phyloP scores from a whole-genome alignment of 2,113 vertebrate species.

The Protobothrops mucrosquamatus region DNA sequence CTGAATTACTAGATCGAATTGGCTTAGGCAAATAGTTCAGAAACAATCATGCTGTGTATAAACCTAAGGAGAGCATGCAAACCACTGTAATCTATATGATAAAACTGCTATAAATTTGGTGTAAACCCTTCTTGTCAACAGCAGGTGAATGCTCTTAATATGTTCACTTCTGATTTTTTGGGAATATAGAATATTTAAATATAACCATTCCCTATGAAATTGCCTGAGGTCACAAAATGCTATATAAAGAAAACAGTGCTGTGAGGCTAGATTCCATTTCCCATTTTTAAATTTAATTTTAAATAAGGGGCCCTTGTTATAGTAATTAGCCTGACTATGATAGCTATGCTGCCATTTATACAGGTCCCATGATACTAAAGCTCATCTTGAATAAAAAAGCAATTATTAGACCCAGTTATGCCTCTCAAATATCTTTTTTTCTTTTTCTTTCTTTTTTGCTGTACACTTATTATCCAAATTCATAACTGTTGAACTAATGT shows the following conservation, averaged over 20 bases:
- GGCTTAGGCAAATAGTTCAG: neutral
- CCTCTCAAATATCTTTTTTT: slow-evolving; percentile 27
- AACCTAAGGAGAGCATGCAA: neutral
- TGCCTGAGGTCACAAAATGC: neutral
- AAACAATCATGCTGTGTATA: neutral
- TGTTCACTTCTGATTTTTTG: neutral
- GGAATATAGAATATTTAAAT: neutral
- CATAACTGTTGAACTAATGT: slow-evolving; percentile 43
- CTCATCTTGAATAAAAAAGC: slow-evolving; percentile 50
- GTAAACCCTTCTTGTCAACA: neutral
- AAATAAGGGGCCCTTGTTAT: slow-evolving; percentile 49
- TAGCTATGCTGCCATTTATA: slow-evolving; percentile 30
- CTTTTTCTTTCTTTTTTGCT: neutral
- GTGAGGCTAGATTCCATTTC: slow-evolving; percentile 12
- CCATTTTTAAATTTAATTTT: slow-evolving; percentile 51
- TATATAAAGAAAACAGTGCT: neutral
- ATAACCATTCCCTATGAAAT: neutral
- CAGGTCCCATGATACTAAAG: slow-evolving; percentile 31
- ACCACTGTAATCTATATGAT: neutral
- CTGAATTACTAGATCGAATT: neutral
- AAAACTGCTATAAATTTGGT: neutral
- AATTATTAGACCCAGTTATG: slow-evolving; percentile 26
- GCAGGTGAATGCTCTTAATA: neutral
- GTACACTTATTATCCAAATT: slow-evolving; percentile 33
- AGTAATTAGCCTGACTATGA: slow-evolving; percentile 50